phyloP scores from a whole-genome alignment of 2,797 vertebrate species.

The Halcyon smyrnensis region DNA sequence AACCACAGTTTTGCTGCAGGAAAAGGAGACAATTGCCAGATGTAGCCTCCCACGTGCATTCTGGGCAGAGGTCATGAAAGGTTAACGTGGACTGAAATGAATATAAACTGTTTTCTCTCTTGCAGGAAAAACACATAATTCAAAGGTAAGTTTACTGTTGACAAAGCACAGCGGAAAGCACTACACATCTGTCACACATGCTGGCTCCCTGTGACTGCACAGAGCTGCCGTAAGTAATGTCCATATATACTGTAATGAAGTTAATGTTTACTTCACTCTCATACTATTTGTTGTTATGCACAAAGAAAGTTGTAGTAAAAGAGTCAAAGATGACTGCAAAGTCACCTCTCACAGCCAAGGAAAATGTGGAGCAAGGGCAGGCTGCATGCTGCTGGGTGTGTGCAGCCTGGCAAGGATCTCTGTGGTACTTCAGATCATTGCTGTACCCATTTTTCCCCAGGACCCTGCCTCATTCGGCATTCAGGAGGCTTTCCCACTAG shows the following conservation, averaged over 20 bases:
- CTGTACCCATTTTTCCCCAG: accelerated
- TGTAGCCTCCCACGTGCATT: background rate
- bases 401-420: background rate
- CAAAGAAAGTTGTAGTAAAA: background rate
- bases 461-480: accelerated
- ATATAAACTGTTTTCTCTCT: accelerated
- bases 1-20: background rate
- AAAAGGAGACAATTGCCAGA: background rate
- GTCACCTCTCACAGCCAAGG: background rate
- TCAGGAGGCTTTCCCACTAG: background rate
- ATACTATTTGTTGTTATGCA: background rate
- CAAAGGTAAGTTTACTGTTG: background rate
- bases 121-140: background rate
- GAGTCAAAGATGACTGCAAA: background rate
- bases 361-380: background rate
- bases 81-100: background rate
- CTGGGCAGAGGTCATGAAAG: background rate
- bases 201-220: background rate
- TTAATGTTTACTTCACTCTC: background rate
- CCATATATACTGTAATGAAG: background rate
- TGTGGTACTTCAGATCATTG: accelerated
- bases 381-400: background rate
- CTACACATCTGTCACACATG: constrained; percentile 4
- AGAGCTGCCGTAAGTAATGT: background rate
- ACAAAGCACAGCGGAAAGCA: background rate